Base-by-base conservation (phyloP, 2,888 invertebrate species). In the Sphinx pinastri region DNA sequence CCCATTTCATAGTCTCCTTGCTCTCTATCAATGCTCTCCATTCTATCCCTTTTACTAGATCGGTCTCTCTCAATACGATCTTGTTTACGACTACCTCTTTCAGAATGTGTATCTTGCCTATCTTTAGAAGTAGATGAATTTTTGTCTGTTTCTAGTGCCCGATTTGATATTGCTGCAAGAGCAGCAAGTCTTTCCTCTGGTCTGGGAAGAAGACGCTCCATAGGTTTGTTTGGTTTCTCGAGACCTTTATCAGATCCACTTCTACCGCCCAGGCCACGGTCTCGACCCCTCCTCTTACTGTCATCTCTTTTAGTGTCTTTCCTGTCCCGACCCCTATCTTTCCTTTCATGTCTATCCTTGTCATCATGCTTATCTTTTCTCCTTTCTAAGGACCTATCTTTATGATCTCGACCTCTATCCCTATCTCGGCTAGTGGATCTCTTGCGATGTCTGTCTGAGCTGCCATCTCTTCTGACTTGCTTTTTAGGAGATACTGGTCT, bases 251-350 rank as follows among this genome's bases (percentile, higher is more conserved):
- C 90, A 71, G 88, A 79, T 54, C 88, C 87, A 67, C 91, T 85
- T 72, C 87, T 81, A 70, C 95, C 94, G 68, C 95, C 94, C 66
- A 92, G 81, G n/a, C 93, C 92, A 70, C 91, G 83, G 47, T 92
- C 93, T 52, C 95, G 87, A 13, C 92, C 94, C 72, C 95, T 84
- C 74, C 95, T 87, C 78, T 95, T 93, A 70, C 93, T 89, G 71
- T 95, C 95, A 75, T 93, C 92, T 77, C 94, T 86, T 87, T 94
- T 94, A 76, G 82, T 87, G 73, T 93, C 96, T 70, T 95, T 95
- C 73, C 95, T 90, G 90, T 94, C 94, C 70, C 97, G 95, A 69
- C 96, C 96, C 74, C 97, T 93, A 75, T 97, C 97, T 75, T 96
- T 96, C 67, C 96, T 93, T 71, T 96, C 96, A 75, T 96, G 93